phyloP scores from a whole-genome alignment of 2,888 invertebrate genomes.

The Hypolimnas misippus region DNA sequence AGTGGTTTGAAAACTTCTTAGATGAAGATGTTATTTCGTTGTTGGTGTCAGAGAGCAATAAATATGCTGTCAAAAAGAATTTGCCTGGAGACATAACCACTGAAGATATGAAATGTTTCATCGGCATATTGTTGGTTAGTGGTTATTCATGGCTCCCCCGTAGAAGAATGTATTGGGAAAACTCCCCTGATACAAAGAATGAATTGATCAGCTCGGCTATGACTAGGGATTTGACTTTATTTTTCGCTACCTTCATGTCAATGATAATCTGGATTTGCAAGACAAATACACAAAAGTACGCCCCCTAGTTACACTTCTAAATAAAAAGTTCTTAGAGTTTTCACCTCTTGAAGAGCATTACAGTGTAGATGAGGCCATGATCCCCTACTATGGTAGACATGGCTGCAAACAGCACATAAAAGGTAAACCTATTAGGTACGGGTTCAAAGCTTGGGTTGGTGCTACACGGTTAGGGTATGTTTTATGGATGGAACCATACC shows the following conservation, averaged over 20 bases:
- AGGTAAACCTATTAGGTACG: too few relatives aligned
- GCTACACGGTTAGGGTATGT: too few relatives aligned
- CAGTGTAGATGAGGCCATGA: slow-evolving; percentile 56
- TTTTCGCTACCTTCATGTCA: slow-evolving; percentile 48
- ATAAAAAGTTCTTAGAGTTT: slow-evolving; percentile 45
- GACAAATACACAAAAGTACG: slow-evolving; percentile 49
- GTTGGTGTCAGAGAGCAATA: slow-evolving; percentile 44
- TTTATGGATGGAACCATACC: too few relatives aligned
- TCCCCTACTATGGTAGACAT: slow-evolving; percentile 56
- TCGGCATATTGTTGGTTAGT: slow-evolving; percentile 46
- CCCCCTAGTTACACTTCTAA: slow-evolving; percentile 38
- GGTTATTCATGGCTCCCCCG: slow-evolving; percentile 46
- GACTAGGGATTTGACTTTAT: slow-evolving; percentile 48
- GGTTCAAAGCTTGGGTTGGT: too few relatives aligned
- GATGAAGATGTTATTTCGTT: slow-evolving; percentile 46
- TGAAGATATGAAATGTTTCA: slow-evolving; percentile 46
- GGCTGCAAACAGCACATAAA: slow-evolving; percentile 52
- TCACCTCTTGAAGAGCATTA: slow-evolving; percentile 48
- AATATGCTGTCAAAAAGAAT: slow-evolving; percentile 46
- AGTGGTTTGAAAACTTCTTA: slow-evolving; percentile 44
- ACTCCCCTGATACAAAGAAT: slow-evolving; percentile 47
- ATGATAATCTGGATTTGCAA: slow-evolving; percentile 44
- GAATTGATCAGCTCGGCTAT: slow-evolving; percentile 43
- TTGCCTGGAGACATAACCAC: slow-evolving; percentile 45
- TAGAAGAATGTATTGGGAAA: slow-evolving; percentile 48